Evolutionary conservation across 1,140 invertebrate genomes (phyloP).

Genomic region (Oncopodura yosiiana): DNA sequence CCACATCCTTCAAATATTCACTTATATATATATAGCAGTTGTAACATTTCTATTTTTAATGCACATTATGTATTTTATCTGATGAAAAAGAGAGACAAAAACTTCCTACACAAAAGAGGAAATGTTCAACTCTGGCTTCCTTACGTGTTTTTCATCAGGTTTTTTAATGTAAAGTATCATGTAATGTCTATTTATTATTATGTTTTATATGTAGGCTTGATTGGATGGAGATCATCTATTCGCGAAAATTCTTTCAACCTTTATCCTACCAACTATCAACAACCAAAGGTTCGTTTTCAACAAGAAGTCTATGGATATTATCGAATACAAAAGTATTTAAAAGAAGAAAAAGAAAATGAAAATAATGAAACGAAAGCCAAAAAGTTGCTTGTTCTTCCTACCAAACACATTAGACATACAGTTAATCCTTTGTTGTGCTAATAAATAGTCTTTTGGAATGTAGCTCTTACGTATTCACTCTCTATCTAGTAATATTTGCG

Average conservation of each 20-base stretch:
- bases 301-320: constrained; percentile 26
- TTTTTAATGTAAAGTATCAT: no score
- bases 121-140: no score
- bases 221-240: constrained; percentile 25
- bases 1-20: no score
- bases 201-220: constrained; percentile 10
- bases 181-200: no score
- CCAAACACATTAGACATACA: constrained; percentile 9
- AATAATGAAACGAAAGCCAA: not conserved
- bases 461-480: constrained; percentile 1
- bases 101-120: no score
- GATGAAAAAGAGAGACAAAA: no score
- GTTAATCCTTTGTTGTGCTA: constrained; percentile 24
- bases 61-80: no score
- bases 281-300: constrained; percentile 18
- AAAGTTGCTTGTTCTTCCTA: constrained; percentile 1
- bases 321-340: constrained; percentile 13
- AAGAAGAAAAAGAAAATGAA: not conserved
- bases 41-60: no score
- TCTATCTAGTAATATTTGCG: not conserved
- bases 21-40: no score
- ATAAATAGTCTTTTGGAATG: constrained; percentile 8
- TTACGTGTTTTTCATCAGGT: no score
- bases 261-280: constrained; percentile 1
- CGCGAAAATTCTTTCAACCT: constrained; percentile 18